Evolutionary conservation across 2,797 vertebrate species (phyloP).

Genomic region (Chrysolophus pictus): DNA sequence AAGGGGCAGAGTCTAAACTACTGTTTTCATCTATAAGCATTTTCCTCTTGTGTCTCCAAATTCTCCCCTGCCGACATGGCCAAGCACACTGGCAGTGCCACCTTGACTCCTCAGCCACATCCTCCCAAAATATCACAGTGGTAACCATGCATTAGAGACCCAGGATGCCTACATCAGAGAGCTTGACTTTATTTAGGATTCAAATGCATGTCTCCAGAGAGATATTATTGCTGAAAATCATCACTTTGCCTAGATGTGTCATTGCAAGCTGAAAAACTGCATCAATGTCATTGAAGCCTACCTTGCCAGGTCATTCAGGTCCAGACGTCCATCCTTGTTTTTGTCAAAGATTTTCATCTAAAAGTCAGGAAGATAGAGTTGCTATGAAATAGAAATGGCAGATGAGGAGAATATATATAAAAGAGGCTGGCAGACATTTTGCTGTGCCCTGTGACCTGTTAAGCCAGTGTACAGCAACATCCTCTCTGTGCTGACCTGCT

Average conservation of each 20-base stretch:
- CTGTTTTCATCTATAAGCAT: background rate
- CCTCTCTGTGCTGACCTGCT: background rate
- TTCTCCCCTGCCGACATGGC: background rate
- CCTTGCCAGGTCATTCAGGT: slow-evolving; percentile 95
- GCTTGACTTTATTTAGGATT: background rate
- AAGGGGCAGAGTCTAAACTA: background rate
- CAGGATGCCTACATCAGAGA: background rate
- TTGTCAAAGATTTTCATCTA: slow-evolving; percentile 99
- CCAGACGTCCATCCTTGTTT: slow-evolving; percentile 95
- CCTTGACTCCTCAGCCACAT: background rate
- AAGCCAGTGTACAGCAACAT: background rate
- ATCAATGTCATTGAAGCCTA: slow-evolving; percentile 42
- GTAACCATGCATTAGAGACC: background rate
- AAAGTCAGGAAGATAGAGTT: slow-evolving; percentile 35
- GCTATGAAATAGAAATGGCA: background rate
- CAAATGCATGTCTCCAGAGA: rapidly evolving
- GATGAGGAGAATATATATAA: background rate
- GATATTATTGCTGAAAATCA: background rate
- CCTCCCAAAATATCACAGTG: background rate
- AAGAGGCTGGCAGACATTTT: background rate
- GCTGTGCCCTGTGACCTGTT: background rate
- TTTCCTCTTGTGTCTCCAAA: background rate
- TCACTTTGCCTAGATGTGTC: background rate
- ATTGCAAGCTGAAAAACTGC: background rate
- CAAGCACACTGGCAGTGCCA: background rate